These are phyloP conservation scores for Idris sp. DNA, from an alignment of 1,140 invertebrate genomes.

Conservation along the genomic window DNA sequence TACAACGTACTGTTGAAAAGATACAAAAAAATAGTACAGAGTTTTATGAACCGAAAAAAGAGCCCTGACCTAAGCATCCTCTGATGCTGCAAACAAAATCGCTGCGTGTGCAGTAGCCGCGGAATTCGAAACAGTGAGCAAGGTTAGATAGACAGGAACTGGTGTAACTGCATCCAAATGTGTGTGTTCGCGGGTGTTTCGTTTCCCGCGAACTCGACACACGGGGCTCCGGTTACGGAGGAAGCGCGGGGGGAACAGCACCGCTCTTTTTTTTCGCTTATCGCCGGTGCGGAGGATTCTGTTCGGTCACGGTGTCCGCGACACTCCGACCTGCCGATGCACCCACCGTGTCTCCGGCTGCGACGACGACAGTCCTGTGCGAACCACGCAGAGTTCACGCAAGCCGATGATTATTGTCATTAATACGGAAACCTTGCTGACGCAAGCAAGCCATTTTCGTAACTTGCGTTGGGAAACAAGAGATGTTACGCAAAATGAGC, in stretches of 20 bases:
- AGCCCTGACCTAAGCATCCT: conserved; percentile 47
- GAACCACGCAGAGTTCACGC: too few relatives aligned
- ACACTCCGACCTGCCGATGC: conserved; percentile 66
- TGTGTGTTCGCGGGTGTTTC: conserved; percentile 65
- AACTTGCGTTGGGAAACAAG: conserved; percentile 27
- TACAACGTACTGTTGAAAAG: too few relatives aligned
- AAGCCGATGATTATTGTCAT: conserved; percentile 55
- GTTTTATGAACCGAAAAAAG: conserved; percentile 1
- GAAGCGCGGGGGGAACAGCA: conserved; percentile 6
- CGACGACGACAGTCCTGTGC: too few relatives aligned
- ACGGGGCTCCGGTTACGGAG: conserved; percentile 69
- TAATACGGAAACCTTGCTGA: conserved; percentile 28
- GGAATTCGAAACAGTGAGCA: conserved; percentile 54
- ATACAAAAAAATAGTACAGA: too few relatives aligned
- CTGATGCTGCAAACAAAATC: conserved; percentile 48
- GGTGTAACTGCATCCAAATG: conserved; percentile 68
- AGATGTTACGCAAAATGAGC: too few relatives aligned
- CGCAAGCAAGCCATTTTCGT: conserved; percentile 34
- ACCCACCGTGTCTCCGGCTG: conserved; percentile 69
- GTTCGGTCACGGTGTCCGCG: conserved; percentile 74
- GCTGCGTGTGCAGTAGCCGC: conserved; percentile 34
- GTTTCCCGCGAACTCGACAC: conserved; percentile 71
- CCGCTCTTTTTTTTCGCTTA: conserved; percentile 47
- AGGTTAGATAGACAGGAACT: conserved; percentile 69
- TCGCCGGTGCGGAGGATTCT: conserved; percentile 66